A percentile compares a stretch with the other conserved stretches of the same genome.
Evolutionary conservation across 2,888 invertebrate genomes (phyloP).

Genomic region (Phymatocera aterrima): DNA sequence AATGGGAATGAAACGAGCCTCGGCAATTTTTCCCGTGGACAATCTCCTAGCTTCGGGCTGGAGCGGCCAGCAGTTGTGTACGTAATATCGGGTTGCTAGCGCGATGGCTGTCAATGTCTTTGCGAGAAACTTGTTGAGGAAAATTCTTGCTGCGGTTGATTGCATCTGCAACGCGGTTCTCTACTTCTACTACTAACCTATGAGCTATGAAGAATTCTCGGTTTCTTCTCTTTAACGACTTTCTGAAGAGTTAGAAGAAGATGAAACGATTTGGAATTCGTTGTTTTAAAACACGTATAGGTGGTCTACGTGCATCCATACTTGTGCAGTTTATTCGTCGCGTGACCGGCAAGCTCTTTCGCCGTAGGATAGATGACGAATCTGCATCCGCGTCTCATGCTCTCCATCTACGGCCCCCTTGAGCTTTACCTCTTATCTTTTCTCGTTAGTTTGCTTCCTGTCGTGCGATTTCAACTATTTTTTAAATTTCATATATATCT

Average conservation of each 20-base stretch:
- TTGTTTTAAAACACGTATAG: not conserved
- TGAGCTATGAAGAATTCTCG: not conserved
- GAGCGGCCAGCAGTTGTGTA: not conserved
- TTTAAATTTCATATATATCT: not conserved
- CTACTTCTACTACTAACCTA: not conserved
- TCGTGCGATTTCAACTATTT: not conserved
- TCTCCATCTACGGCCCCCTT: not conserved
- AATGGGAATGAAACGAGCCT: not conserved
- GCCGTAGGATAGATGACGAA: not conserved
- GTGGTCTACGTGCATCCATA: not conserved
- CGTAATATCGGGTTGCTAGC: not conserved
- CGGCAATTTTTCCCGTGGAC: not conserved
- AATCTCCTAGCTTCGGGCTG: not conserved
- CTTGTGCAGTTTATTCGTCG: not conserved
- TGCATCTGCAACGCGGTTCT: not conserved
- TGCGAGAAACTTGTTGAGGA: not conserved
- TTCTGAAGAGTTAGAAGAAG: conserved; percentile 17
- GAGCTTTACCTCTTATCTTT: not conserved
- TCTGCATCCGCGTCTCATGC: not conserved
- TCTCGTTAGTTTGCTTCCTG: conserved; percentile 5
- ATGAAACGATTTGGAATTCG: conserved; percentile 5
- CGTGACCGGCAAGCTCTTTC: conserved; percentile 6
- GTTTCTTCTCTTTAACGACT: conserved; percentile 17
- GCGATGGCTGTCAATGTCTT: not conserved
- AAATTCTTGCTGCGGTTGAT: conserved; percentile 10